Evolutionary conservation across 2,888 invertebrate species (phyloP).

Genomic region (Acronicta aceris): DNA sequence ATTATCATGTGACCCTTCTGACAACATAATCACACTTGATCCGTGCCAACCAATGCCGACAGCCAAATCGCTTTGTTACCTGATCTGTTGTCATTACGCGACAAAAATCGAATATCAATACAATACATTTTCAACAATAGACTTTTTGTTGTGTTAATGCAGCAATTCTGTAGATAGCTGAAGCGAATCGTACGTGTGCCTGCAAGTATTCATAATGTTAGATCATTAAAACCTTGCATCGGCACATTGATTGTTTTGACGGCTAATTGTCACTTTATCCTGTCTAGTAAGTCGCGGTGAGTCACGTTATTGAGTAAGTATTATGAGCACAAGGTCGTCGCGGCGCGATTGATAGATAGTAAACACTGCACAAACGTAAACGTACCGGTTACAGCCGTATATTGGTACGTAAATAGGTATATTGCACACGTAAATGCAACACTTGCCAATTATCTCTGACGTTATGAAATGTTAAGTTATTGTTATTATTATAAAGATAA

Average conservation of each 20-base stretch:
- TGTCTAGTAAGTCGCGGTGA: slow-evolving; percentile 66
- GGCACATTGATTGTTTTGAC: slow-evolving; percentile 63
- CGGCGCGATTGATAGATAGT: slow-evolving; percentile 57
- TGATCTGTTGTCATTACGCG: slow-evolving; percentile 40
- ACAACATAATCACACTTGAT: slow-evolving; percentile 63
- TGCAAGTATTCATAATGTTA: slow-evolving; percentile 26
- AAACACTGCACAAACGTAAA: slow-evolving; percentile 44
- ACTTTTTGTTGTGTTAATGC: slow-evolving; percentile 28
- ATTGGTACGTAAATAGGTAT: too few species aligned
- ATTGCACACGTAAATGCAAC: slow-evolving; percentile 42
- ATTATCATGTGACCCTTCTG: slow-evolving; percentile 70
- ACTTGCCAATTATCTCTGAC: slow-evolving; percentile 37
- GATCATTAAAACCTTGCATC: slow-evolving; percentile 49
- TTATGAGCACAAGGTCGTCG: slow-evolving; percentile 62
- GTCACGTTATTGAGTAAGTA: slow-evolving; percentile 63
- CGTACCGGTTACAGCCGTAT: slow-evolving; percentile 40
- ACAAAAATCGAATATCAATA: slow-evolving; percentile 46
- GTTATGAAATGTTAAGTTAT: slow-evolving; percentile 28
- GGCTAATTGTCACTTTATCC: slow-evolving; percentile 63
- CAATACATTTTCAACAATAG: slow-evolving; percentile 29
- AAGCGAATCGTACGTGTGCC: slow-evolving; percentile 23
- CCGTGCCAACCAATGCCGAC: slow-evolving; percentile 67
- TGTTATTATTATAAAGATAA: slow-evolving; percentile 30
- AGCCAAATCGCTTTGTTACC: slow-evolving; percentile 62
- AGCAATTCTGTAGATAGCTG: slow-evolving; percentile 25